Conservation (phyloP, 1,140 invertebrate genomes). For the Pectinophora gossypiella region DNA sequence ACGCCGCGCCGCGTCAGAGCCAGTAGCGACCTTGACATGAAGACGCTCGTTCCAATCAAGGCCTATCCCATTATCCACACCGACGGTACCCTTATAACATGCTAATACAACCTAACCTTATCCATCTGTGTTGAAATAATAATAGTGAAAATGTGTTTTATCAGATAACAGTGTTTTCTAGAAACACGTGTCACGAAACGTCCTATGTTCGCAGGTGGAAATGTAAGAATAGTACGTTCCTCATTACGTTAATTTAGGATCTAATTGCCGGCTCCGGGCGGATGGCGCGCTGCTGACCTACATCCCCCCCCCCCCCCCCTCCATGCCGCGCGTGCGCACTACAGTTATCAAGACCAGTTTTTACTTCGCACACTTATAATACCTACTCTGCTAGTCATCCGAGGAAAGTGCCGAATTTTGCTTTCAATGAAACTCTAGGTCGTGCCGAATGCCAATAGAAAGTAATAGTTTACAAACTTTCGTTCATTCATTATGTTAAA, state of each 20-base stretch:
- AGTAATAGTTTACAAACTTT: conserved; percentile 51
- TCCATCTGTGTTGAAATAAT: background rate
- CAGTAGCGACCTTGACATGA: conserved; percentile 22
- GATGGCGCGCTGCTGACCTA: conserved; percentile 24
- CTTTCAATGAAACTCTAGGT: conserved; percentile 53
- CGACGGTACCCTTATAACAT: background rate
- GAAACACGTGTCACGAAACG: too few relatives aligned
- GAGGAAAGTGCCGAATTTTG: conserved; percentile 71
- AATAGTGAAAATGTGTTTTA: too few relatives aligned
- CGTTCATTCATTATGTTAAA: conserved; percentile 20
- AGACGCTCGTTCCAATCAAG: background rate
- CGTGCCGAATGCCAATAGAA: conserved; percentile 49
- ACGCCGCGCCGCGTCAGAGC: too few relatives aligned
- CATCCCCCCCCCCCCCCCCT: conserved; percentile 27
- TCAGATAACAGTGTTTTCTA: too few relatives aligned
- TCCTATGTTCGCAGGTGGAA: background rate
- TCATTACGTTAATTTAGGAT: background rate
- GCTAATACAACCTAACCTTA: background rate
- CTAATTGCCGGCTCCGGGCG: background rate
- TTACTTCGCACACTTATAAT: conserved; percentile 49
- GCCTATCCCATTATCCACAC: background rate
- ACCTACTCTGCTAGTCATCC: conserved; percentile 42
- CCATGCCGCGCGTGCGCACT: conserved; percentile 17
- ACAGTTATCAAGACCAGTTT: conserved; percentile 67
- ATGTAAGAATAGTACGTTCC: background rate